Evolutionary conservation across 2,797 vertebrate species (phyloP).

Genomic region (Megaceryle alcyon): DNA sequence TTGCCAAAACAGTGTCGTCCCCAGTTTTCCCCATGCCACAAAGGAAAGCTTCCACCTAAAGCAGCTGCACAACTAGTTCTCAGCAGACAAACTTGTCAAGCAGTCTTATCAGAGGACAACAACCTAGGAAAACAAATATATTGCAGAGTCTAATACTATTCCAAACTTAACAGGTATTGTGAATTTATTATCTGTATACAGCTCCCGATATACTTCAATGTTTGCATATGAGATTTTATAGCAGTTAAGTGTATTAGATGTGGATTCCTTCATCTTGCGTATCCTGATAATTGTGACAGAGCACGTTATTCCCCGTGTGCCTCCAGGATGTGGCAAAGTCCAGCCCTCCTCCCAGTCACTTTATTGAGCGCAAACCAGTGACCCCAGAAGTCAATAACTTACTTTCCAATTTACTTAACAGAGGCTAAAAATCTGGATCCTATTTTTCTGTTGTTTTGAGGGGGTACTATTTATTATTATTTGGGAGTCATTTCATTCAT

Average conservation of each 20-base stretch:
- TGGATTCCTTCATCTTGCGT: not conserved
- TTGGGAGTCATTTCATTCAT: not conserved
- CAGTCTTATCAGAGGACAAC: not conserved
- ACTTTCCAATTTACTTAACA: not conserved
- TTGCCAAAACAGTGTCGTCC: not conserved
- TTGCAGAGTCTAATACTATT: not conserved
- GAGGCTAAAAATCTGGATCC: not conserved
- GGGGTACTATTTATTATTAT: not conserved
- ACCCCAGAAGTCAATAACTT: not conserved
- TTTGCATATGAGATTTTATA: not conserved
- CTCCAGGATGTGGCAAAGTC: not conserved
- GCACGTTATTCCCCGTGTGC: fast-evolving
- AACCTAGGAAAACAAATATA: not conserved
- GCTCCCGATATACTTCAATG: not conserved
- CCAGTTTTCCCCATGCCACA: not conserved
- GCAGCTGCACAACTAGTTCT: not conserved
- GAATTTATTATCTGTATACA: not conserved
- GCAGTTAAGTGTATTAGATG: fast-evolving
- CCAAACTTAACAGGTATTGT: not conserved
- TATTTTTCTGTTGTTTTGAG: not conserved
- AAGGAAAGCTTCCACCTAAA: not conserved
- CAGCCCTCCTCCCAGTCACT: not conserved
- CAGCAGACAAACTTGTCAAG: not conserved
- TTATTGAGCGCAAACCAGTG: not conserved
- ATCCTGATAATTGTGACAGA: not conserved